Conservation (phyloP, 1,140 invertebrate genomes). For the Protaetia brevitarsis region DNA sequence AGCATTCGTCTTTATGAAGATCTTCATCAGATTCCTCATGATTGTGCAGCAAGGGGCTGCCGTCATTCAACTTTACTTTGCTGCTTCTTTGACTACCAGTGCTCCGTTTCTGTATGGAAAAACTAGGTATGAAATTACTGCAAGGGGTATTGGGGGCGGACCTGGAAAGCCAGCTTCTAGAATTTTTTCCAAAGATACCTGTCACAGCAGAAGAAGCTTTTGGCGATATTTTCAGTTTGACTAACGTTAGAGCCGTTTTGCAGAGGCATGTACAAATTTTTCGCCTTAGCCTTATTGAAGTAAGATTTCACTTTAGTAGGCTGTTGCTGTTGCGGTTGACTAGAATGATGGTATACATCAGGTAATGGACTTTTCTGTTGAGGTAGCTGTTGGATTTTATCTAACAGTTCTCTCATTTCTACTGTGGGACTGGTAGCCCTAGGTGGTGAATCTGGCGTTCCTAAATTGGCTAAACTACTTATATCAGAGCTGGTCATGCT, state of each 20-base stretch:
- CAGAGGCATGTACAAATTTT: slow-evolving; percentile 59
- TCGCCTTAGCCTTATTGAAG: slow-evolving; percentile 50
- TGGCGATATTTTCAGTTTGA: slow-evolving; percentile 24
- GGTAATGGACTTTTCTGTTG: slow-evolving; percentile 42
- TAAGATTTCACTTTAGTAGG: slow-evolving; percentile 34
- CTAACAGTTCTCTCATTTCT: slow-evolving; percentile 63
- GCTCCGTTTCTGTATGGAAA: slow-evolving; percentile 52
- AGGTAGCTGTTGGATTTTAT: slow-evolving; percentile 66
- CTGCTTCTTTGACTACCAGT: slow-evolving; percentile 52
- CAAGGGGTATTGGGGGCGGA: slow-evolving; percentile 75
- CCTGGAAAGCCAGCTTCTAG: slow-evolving; percentile 60
- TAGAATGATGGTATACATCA: slow-evolving; percentile 20
- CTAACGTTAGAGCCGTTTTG: slow-evolving; percentile 35
- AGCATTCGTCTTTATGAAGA: slow-evolving; percentile 33
- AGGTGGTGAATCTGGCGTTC: slow-evolving; percentile 68
- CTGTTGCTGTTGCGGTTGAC: slow-evolving; percentile 19
- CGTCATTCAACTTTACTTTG: slow-evolving; percentile 55
- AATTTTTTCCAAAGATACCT: slow-evolving; percentile 48
- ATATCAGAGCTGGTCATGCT: slow-evolving; percentile 64
- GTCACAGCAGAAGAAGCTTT: slow-evolving; percentile 10
- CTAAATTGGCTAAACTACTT: slow-evolving; percentile 61
- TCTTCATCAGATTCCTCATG: slow-evolving; percentile 56
- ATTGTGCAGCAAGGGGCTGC: slow-evolving; percentile 55
- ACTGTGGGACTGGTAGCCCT: slow-evolving; percentile 73
- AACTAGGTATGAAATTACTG: slow-evolving; percentile 54